phyloP scores from a whole-genome alignment of 2,797 vertebrate genomes.

The Sebastes trivittatus region DNA sequence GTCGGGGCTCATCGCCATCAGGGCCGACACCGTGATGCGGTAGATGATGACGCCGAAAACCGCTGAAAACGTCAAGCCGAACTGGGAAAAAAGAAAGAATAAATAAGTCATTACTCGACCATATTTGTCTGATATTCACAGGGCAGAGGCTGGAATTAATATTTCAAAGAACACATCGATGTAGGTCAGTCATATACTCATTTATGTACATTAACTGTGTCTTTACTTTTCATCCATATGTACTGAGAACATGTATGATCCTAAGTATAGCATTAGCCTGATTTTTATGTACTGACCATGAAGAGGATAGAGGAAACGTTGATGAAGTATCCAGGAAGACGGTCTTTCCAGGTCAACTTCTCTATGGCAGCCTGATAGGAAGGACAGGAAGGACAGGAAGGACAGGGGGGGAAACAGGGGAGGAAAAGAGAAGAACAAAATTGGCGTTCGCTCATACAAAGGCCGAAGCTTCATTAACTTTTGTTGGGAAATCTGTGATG shows the following conservation, averaged over 20 bases:
- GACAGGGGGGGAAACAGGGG: not conserved
- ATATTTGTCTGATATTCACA: not conserved
- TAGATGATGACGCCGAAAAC: slow-evolving; percentile 96
- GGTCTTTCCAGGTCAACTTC: slow-evolving; percentile 93
- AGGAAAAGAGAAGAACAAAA: not conserved
- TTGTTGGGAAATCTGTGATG: not conserved
- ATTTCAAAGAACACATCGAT: slow-evolving; percentile 23
- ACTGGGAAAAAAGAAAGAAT: slow-evolving; percentile 73
- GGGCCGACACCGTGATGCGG: slow-evolving; percentile 90
- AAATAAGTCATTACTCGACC: not conserved
- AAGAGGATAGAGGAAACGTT: slow-evolving; percentile 94
- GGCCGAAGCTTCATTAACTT: not conserved
- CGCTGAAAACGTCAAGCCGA: slow-evolving; percentile 92
- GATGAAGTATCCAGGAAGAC: slow-evolving; percentile 91
- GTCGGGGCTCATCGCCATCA: slow-evolving; percentile 90
- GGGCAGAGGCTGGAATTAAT: slow-evolving; percentile 10
- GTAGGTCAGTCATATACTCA: slow-evolving; percentile 13
- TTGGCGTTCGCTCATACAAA: slow-evolving; percentile 7
- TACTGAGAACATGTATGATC: not conserved
- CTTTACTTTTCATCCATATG: not conserved
- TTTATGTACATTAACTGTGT: slow-evolving; percentile 1
- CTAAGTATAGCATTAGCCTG: not conserved
- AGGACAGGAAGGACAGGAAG: not conserved
- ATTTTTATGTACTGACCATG: slow-evolving; percentile 84
- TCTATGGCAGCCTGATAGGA: slow-evolving; percentile 76